Conservation (phyloP, 2,113 vertebrate species). For the Nipponia nippon region DNA sequence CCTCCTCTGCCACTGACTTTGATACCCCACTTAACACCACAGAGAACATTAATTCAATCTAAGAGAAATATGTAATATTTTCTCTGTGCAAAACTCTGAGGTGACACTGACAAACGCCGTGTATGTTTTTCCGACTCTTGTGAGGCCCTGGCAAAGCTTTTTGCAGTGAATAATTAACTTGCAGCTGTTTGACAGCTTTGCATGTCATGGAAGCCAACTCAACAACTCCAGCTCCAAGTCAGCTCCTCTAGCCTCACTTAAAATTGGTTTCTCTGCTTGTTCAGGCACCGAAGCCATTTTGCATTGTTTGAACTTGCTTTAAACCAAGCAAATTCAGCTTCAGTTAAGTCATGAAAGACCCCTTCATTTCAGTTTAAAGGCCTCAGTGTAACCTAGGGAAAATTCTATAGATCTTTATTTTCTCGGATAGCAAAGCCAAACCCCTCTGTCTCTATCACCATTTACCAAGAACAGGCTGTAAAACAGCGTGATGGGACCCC, state of each 20-base stretch:
- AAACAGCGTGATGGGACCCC: background rate
- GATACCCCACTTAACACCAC: background rate
- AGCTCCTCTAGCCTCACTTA: background rate
- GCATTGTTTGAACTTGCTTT: background rate
- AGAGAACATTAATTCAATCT: background rate
- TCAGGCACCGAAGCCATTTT: background rate
- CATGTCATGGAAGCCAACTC: background rate
- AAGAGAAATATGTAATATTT: background rate
- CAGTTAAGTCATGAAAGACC: background rate
- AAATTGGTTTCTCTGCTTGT: background rate
- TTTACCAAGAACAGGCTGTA: background rate
- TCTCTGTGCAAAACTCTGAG: background rate
- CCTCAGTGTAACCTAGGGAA: background rate
- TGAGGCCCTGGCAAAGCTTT: background rate
- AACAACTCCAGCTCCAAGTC: background rate
- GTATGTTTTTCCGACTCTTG: background rate
- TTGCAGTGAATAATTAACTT: conserved; percentile 4
- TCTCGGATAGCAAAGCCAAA: background rate
- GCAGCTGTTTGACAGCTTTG: background rate
- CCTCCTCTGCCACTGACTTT: background rate
- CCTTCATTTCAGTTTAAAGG: background rate
- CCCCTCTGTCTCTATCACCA: background rate
- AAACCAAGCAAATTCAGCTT: background rate
- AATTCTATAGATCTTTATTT: background rate
- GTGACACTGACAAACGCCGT: background rate